phyloP scores from a whole-genome alignment of 2,888 invertebrate genomes.

The Drosophila borealis region DNA sequence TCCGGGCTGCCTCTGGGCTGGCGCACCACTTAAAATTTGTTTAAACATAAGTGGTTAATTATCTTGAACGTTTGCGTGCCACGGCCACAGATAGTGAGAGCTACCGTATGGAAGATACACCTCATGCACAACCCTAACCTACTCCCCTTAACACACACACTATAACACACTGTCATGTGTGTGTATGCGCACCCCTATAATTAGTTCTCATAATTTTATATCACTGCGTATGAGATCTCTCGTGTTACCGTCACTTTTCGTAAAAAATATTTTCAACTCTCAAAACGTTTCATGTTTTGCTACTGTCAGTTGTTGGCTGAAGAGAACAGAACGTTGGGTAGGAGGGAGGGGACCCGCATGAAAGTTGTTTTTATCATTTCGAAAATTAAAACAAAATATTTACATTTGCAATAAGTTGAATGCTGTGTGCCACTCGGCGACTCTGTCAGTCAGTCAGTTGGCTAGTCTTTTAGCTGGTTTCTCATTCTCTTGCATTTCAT shows the following conservation, averaged over 20 bases:
- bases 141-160: neutral
- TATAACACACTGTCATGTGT: neutral
- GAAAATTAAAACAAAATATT: slow-evolving; percentile 78
- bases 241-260: slow-evolving; percentile 44
- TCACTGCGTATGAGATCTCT: slow-evolving; percentile 61
- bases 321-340: neutral
- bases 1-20: slow-evolving; percentile 44
- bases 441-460: slow-evolving; percentile 2
- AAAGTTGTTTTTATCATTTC: slow-evolving; percentile 60
- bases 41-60: slow-evolving; percentile 82
- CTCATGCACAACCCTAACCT: slow-evolving; percentile 36
- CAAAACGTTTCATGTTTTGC: slow-evolving; percentile 36
- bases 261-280: slow-evolving; percentile 20
- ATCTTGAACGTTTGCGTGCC: slow-evolving; percentile 75
- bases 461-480: slow-evolving; percentile 8
- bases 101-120: slow-evolving; percentile 47
- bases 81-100: slow-evolving; percentile 38
- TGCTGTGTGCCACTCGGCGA: slow-evolving; percentile 28
- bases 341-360: slow-evolving; percentile 57
- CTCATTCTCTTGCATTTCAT: slow-evolving; percentile 43
- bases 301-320: slow-evolving; percentile 8
- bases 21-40: slow-evolving; percentile 75
- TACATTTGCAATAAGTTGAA: slow-evolving; percentile 74
- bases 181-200: slow-evolving; percentile 68
- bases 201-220: slow-evolving; percentile 74